Percentiles rank a stretch among this genome's conserved stretches.
Evolutionary conservation across 2,797 vertebrate species (phyloP).

Genomic region (Tapirus indicus): DNA sequence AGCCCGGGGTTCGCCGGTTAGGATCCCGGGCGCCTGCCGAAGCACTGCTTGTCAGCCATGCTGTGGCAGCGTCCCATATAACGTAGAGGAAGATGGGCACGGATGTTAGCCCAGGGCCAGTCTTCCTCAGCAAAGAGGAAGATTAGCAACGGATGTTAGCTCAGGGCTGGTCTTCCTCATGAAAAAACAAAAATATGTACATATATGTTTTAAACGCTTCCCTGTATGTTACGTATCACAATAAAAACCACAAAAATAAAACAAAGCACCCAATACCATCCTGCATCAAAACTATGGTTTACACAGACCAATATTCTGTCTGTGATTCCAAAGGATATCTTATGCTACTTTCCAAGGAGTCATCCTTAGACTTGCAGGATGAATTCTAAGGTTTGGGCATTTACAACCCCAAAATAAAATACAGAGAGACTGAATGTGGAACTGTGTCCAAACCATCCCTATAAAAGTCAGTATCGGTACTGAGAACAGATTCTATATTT

Average conservation of each 20-base stretch:
- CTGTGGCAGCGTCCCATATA: too few relatives aligned
- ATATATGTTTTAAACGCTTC: background rate
- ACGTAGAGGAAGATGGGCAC: too few relatives aligned
- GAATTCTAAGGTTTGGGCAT: conserved; percentile 30
- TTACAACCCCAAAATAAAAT: conserved; percentile 52
- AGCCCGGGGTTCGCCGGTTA: too few relatives aligned
- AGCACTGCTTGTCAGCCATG: too few relatives aligned
- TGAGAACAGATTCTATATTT: conserved; percentile 36
- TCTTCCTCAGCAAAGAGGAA: too few relatives aligned
- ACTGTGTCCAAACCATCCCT: background rate
- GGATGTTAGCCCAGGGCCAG: too few relatives aligned
- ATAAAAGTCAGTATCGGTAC: background rate
- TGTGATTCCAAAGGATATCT: background rate
- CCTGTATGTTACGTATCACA: background rate
- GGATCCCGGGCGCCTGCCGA: too few relatives aligned
- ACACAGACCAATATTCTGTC: background rate
- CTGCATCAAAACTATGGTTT: background rate
- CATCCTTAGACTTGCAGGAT: background rate
- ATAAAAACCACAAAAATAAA: conserved; percentile 24
- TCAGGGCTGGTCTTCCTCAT: too few relatives aligned
- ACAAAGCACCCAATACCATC: background rate
- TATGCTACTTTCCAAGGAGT: background rate
- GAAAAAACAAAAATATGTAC: background rate
- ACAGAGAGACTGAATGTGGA: conserved; percentile 34
- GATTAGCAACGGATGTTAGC: too few relatives aligned